Evolutionary conservation across 35 echinoderm and acorn worm genomes (phyloP).

Genomic region (Acanthaster planci): DNA sequence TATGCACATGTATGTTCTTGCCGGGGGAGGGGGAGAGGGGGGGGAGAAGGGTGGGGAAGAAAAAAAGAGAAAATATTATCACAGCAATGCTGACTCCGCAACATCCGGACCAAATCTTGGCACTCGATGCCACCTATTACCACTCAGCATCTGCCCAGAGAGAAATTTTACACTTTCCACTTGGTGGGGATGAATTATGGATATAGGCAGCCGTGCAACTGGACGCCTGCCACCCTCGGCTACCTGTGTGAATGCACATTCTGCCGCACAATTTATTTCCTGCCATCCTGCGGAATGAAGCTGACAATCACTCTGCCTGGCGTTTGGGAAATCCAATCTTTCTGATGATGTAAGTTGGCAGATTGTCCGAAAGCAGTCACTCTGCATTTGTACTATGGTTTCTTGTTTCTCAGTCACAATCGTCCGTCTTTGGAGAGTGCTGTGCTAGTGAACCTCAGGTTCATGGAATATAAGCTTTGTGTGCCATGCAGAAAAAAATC

Average conservation of each 20-base stretch:
- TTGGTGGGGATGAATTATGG: constrained; percentile 18
- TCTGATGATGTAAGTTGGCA: too few relatives aligned
- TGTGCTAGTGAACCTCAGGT: too few relatives aligned
- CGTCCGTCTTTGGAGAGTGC: too few relatives aligned
- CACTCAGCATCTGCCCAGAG: constrained; percentile 2
- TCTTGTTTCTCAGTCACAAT: too few relatives aligned
- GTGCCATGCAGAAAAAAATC: too few relatives aligned
- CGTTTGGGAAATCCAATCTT: constrained; percentile 10
- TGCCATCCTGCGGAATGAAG: neutral
- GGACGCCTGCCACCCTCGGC: neutral
- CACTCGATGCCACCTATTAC: neutral
- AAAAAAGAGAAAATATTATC: neutral
- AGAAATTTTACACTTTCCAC: constrained; percentile 24
- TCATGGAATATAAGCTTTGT: too few relatives aligned
- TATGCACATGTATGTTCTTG: too few relatives aligned
- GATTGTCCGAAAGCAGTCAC: too few relatives aligned
- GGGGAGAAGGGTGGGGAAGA: neutral
- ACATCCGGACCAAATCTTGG: neutral
- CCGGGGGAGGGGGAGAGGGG: neutral
- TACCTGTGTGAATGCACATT: constrained; percentile 8
- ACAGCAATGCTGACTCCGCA: neutral
- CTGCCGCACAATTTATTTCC: constrained; percentile 13
- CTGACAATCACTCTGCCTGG: constrained; percentile 7
- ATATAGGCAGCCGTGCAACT: neutral
- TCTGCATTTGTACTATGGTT: too few relatives aligned